phyloP scores from a whole-genome alignment of 1,140 invertebrate species.

The Zaprionus capensis region DNA sequence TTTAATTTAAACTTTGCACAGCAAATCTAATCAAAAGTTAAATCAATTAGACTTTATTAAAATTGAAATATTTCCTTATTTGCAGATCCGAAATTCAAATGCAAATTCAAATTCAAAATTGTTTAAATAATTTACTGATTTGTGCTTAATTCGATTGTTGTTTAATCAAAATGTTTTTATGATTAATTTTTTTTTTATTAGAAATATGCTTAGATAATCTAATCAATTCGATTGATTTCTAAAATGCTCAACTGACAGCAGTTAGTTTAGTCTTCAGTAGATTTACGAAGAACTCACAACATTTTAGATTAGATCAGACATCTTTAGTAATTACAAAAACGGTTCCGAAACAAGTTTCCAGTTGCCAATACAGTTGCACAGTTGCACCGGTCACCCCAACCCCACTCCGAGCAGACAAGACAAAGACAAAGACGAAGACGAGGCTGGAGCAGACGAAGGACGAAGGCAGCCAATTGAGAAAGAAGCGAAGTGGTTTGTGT shows the following conservation, averaged over 20 bases:
- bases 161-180: not conserved
- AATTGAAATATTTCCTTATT: not conserved
- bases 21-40: constrained; percentile 4
- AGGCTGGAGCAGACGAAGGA: not conserved
- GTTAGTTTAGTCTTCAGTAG: constrained; percentile 59
- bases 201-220: constrained; percentile 90
- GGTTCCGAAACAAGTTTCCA: constrained; percentile 2
- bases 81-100: not conserved
- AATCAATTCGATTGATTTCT: constrained; percentile 24
- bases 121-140: not conserved
- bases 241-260: constrained; percentile 22
- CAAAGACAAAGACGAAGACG: no score
- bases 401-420: no score
- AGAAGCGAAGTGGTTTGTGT: constrained; percentile 7
- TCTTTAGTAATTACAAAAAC: constrained; percentile 31
- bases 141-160: not conserved
- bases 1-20: not conserved
- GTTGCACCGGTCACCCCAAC: no score
- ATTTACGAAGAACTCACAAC: constrained; percentile 58
- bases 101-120: not conserved
- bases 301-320: constrained; percentile 36
- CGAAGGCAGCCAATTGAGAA: not conserved
- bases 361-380: no score
- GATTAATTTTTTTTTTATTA: constrained; percentile 65
- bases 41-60: not conserved